Conservation (phyloP, 2,888 invertebrate species). For the Spodoptera picta region DNA sequence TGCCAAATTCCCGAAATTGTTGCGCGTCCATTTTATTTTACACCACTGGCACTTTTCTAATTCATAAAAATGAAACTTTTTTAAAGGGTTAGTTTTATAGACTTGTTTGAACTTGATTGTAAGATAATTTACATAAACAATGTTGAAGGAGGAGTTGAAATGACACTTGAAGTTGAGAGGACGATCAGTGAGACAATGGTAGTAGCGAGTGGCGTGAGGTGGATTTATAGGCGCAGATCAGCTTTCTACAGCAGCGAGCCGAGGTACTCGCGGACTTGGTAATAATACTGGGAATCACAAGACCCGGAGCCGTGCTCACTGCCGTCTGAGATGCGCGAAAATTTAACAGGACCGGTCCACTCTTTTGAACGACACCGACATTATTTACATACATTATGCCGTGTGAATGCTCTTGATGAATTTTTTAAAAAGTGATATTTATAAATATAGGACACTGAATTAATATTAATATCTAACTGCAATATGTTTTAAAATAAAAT, state of each 20-base stretch:
- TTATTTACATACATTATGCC: slow-evolving; percentile 17
- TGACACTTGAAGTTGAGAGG: slow-evolving; percentile 68
- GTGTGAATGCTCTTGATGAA: background rate
- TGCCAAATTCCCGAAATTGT: slow-evolving; percentile 94
- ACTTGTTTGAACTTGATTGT: slow-evolving; percentile 17
- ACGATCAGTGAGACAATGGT: slow-evolving; percentile 81
- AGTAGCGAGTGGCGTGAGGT: slow-evolving; percentile 67
- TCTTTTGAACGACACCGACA: background rate
- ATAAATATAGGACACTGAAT: too few species aligned
- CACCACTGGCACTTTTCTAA: slow-evolving; percentile 57
- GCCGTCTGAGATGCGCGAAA: slow-evolving; percentile 10
- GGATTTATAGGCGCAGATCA: slow-evolving; percentile 79
- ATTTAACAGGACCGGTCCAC: slow-evolving; percentile 10
- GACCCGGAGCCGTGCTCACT: slow-evolving; percentile 17
- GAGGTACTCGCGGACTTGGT: slow-evolving; percentile 48
- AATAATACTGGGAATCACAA: slow-evolving; percentile 30
- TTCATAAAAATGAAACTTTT: slow-evolving; percentile 33
- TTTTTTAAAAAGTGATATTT: background rate
- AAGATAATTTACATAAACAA: slow-evolving; percentile 4
- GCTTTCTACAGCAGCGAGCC: slow-evolving; percentile 75
- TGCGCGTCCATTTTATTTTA: slow-evolving; percentile 93
- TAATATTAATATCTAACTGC: too few species aligned
- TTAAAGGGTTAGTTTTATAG: background rate
- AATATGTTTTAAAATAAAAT: too few species aligned
- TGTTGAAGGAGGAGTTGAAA: slow-evolving; percentile 24